A percentile compares a stretch with the other conserved stretches of the same genome.
Conservation (phyloP, 2,888 invertebrate species). For the Heliconius sara region DNA sequence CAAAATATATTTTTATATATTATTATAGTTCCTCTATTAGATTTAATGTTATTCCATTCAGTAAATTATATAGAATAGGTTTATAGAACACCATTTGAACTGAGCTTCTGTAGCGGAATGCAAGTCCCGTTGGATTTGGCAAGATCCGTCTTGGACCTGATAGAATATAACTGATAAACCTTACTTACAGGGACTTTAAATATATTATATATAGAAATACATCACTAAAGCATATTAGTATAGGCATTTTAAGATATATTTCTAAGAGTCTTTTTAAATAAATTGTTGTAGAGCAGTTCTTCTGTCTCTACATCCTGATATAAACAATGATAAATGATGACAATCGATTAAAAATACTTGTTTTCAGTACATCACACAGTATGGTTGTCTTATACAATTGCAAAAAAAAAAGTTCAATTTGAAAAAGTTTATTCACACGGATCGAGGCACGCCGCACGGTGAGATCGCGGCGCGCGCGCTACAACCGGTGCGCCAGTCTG, state of each 20-base stretch:
- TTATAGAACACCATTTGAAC: constrained; percentile 37
- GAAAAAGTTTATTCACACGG: constrained; percentile 53
- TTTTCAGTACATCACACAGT: neutral
- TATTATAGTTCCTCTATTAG: neutral
- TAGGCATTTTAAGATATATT: neutral
- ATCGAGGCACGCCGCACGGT: constrained; percentile 49
- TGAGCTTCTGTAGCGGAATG: constrained; percentile 42
- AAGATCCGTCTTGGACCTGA: constrained; percentile 38
- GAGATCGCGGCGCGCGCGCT: constrained; percentile 74
- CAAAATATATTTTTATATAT: neutral
- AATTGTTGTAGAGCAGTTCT: constrained; percentile 11
- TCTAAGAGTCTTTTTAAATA: neutral
- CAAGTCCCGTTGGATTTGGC: constrained; percentile 40
- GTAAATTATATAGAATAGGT: constrained; percentile 23
- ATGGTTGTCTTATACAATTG: constrained; percentile 41
- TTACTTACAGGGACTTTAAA: neutral
- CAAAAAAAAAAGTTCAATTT: constrained; percentile 49
- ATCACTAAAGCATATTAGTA: neutral
- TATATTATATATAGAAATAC: neutral
- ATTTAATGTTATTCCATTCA: constrained; percentile 1
- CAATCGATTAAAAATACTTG: neutral
- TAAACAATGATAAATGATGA: neutral
- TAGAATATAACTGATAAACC: constrained; percentile 22
- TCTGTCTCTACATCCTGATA: constrained; percentile 12
- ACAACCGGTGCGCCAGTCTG: constrained; percentile 62